phyloP scores from a whole-genome alignment of 2,888 invertebrate genomes.

The Scaptomyza cyrtandrae region DNA sequence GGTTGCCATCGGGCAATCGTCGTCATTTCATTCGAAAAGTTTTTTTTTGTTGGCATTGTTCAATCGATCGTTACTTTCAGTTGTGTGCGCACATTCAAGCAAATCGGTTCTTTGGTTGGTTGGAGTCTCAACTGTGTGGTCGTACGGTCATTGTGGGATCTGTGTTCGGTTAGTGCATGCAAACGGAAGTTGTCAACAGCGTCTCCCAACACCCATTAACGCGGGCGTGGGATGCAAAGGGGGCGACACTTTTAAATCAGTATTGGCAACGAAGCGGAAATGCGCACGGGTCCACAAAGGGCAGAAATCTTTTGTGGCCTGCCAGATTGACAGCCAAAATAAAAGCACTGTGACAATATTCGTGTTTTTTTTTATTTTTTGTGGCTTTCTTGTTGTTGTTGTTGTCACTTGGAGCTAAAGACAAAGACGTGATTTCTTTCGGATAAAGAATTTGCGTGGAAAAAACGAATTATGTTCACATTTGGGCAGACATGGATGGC shows the following conservation, averaged over 20 bases:
- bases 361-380: constrained; percentile 8
- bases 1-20: constrained; percentile 32
- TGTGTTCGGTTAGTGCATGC: constrained; percentile 67
- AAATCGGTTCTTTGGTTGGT: constrained; percentile 56
- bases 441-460: constrained; percentile 38
- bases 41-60: constrained; percentile 30
- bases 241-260: constrained; percentile 31
- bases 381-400: constrained; percentile 17
- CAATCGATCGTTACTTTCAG: constrained; percentile 77
- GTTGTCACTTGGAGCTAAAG: constrained; percentile 29
- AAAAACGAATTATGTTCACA: constrained; percentile 55
- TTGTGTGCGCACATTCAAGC: constrained; percentile 77
- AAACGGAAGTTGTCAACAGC: constrained; percentile 64
- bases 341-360: constrained; percentile 34
- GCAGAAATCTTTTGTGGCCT: constrained; percentile 24
- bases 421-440: constrained; percentile 74
- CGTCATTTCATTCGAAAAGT: constrained; percentile 33
- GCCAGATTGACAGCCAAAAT: constrained; percentile 32
- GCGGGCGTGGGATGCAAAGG: background rate
- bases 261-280: constrained; percentile 77
- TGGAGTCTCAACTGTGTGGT: constrained; percentile 21
- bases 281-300: constrained; percentile 53
- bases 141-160: constrained; percentile 19
- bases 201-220: constrained; percentile 9
- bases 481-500: constrained; percentile 50